phyloP scores from a whole-genome alignment of 2,113 vertebrate genomes.

The Saimiri boliviensis region DNA sequence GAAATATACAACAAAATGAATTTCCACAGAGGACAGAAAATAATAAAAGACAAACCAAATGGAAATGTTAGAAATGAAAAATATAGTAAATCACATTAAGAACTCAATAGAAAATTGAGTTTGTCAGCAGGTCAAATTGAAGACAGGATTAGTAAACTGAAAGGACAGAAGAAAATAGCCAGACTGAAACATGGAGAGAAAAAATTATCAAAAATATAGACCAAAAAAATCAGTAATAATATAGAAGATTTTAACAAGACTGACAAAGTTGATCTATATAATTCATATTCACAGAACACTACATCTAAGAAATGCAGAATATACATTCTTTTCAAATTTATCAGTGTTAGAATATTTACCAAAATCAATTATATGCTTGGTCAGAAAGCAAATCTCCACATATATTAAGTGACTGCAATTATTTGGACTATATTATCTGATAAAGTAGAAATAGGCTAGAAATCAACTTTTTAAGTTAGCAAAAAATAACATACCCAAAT shows the following conservation, averaged over 20 bases:
- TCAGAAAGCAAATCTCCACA: not conserved
- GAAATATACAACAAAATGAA: not conserved
- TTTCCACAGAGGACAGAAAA: constrained; percentile 28
- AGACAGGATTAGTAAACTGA: not conserved
- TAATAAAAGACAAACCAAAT: not conserved
- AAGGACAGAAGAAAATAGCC: not conserved
- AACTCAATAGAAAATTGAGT: not conserved
- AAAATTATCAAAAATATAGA: not conserved
- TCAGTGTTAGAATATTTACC: not conserved
- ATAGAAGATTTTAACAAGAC: not conserved
- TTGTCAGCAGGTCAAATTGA: not conserved
- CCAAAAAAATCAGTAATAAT: not conserved
- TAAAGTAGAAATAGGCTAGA: not conserved
- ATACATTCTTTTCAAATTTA: not conserved
- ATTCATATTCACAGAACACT: not conserved
- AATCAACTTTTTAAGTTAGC: not conserved
- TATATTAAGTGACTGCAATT: not conserved
- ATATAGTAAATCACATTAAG: constrained; percentile 4
- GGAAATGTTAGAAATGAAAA: not conserved
- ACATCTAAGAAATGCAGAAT: not conserved
- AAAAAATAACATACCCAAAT: constrained; percentile 14
- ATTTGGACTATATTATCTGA: not conserved
- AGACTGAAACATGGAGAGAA: not conserved
- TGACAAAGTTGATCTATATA: not conserved
- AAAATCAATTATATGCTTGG: not conserved